Conservation (phyloP, 2,113 vertebrate species). For the Amia ocellicauda region DNA sequence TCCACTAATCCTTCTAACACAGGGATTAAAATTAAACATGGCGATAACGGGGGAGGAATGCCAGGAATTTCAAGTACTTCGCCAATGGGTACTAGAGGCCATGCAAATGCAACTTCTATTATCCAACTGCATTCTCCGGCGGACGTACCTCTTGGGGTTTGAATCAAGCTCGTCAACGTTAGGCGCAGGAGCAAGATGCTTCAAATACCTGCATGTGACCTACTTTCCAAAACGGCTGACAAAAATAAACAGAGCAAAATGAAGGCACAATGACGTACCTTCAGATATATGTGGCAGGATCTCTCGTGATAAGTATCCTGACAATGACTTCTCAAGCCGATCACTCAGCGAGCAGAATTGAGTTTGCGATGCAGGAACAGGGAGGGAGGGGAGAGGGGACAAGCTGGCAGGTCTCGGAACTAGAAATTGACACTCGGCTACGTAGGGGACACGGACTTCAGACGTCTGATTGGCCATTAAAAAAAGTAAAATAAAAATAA, state of each 20-base stretch:
- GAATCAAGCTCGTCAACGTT: neutral
- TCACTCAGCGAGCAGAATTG: neutral
- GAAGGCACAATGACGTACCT: neutral
- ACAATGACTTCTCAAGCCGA: neutral
- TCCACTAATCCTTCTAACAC: conserved; percentile 78
- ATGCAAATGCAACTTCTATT: conserved; percentile 49
- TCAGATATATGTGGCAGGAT: neutral
- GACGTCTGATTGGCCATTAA: no score
- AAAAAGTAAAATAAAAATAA: no score
- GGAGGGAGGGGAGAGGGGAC: neutral
- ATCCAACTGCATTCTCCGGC: conserved; percentile 37
- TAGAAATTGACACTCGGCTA: neutral
- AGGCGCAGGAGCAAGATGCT: conserved; percentile 22
- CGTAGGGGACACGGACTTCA: neutral
- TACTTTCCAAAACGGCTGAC: conserved; percentile 10
- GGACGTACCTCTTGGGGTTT: neutral
- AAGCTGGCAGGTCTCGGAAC: neutral
- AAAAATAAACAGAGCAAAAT: conserved; percentile 9
- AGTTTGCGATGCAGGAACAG: neutral
- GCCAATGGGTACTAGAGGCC: conserved; percentile 66
- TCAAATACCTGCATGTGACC: conserved; percentile 30
- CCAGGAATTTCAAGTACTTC: conserved; percentile 87
- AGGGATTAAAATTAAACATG: conserved; percentile 79
- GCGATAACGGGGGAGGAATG: conserved; percentile 78
- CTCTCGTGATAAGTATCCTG: neutral